Evolutionary conservation across 2,888 invertebrate species (phyloP), one percentile per base, ranked within the genome.

Genomic region (Drepanosiphum platanoidis): DNA sequence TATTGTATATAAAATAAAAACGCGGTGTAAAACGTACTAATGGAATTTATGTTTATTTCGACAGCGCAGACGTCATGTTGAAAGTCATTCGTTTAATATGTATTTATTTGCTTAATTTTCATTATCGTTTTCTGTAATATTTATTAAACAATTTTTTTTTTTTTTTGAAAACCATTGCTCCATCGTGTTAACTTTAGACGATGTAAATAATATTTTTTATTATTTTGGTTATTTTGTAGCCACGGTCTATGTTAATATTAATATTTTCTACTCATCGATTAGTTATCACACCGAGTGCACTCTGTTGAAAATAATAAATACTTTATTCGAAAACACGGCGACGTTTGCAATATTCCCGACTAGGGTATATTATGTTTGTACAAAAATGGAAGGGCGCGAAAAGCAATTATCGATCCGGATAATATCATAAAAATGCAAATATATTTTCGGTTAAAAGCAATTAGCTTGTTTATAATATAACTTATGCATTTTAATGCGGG

Each of bases 381-480:
- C 18, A 3, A 52, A 52, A 34, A n/a, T n/a, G n/a, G n/a, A n/a
- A 36, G 36, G 34, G 22, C 9, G 34, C 36, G 22, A 68, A 68
- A 68, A 68, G 36, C 9, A 36, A 68, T 64, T 68, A 34, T 36
- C 7, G 22, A 34, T n/a, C 32, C 11, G 3, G 3, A 11, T 64
- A 64, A n/a, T 70, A 13, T 70, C 34, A 70, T 36, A 70, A 42
- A 72, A 42, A 72, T 42, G 27, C n/a, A 72, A 72, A 72, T 72
- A 39, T 36, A 42, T 46, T 72, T 72, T 72, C 15, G 27, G 34
- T 46, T n/a, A 72, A 72, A 72, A 30, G 42, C 27, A 3, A 72
- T 70, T 64, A 72, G 30, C 42, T 72, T 72, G 42, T 42, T 42
- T 27, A 30, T 32, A 8, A n/a, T 52, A 18, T 3, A 1, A n/a